Evolutionary conservation across 2,797 vertebrate genomes (phyloP), one percentile per base, ranked within the genome.

Genomic region (Sebastolobus alascanus): DNA sequence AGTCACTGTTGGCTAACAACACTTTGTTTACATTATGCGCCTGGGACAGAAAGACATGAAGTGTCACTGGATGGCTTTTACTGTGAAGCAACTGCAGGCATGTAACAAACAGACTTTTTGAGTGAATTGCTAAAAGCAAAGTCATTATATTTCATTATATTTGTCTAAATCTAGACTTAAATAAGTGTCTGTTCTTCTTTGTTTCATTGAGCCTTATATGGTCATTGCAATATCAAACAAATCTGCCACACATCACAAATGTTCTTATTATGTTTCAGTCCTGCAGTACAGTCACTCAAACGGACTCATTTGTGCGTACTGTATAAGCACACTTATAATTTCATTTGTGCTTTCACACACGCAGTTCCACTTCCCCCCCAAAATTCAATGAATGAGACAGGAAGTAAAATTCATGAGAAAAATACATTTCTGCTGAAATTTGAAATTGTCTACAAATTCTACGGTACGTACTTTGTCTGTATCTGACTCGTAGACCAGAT

Each of bases 401-500:
- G 14, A 77, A 73, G 25, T 29, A 27, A 65, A 70, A 35, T 46
- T 40, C 3, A 13, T 4, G 1, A 38, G 0, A 22, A 75, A 31
- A 46, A 33, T 2, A 7, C 5, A 64, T 16, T 66, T 67, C 11
- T 73, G 5, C 29, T 38, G 18, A 68, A 67, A 59, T 68, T 1
- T 43, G 0, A 61, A 35, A 68, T 73, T 1, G 71, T 55, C 33
- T 13, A 14, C 22, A 70, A 9, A 31, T 43, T 64, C 16, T 18
- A 37, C 16, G 20, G 40, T 9, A 77, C 86, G 4, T 85, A 98
- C 98, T 95, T 99, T 97, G 91, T 99, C 95, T 68, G 96, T 46
- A 75, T 99, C 98, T 0, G 98, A 99, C 68, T 99, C 98, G 1
- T 99, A 99, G 77, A 99, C 96, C 12, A 99, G 96, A 86, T 99